These are phyloP conservation scores for Leptonema lineaticorne DNA, from an alignment of 1,140 invertebrate species.

Conservation along the genomic window DNA sequence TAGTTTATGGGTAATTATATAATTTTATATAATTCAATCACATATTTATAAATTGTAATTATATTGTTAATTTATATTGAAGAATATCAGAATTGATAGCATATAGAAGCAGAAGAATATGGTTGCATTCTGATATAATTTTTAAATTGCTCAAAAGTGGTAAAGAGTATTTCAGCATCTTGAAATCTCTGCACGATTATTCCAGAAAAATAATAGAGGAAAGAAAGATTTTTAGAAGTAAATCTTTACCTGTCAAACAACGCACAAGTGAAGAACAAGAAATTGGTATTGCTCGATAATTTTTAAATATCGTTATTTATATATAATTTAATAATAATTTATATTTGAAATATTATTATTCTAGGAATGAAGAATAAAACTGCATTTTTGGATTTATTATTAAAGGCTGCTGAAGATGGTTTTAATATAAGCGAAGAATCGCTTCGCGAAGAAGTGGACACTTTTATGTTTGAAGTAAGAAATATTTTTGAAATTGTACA, in stretches of 20 bases:
- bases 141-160: conserved; percentile 57
- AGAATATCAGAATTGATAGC: conserved; percentile 21
- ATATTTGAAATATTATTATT: background rate
- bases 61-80: background rate
- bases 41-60: background rate
- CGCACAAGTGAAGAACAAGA: background rate
- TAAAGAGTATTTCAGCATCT: conserved; percentile 56
- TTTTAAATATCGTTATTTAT: background rate
- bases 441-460: conserved; percentile 82
- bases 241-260: background rate
- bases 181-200: conserved; percentile 69
- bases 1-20: conserved; percentile 29
- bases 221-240: conserved; percentile 41
- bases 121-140: conserved; percentile 50
- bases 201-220: conserved; percentile 61
- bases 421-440: conserved; percentile 61
- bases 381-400: conserved; percentile 74
- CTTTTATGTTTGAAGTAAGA: conserved; percentile 77
- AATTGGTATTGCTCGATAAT: background rate
- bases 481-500: conserved; percentile 15
- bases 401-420: conserved; percentile 61
- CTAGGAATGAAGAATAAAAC: conserved; percentile 56
- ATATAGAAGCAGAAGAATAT: conserved; percentile 25
- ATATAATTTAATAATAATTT: background rate
- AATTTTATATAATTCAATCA: background rate